Base-by-base conservation (phyloP, 2,888 invertebrate genomes). In the Troilus luridus region DNA sequence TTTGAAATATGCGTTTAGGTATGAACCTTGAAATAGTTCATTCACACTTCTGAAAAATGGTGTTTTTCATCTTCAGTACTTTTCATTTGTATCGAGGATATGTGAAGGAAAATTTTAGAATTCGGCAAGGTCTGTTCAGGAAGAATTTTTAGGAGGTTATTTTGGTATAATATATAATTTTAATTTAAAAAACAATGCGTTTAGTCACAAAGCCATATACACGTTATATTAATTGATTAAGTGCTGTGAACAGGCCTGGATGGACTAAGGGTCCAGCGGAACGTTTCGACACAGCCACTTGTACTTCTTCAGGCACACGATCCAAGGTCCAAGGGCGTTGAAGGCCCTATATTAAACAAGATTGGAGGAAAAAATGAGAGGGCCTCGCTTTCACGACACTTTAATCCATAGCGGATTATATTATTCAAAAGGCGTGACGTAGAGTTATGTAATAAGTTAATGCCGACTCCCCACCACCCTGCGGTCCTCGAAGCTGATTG, bases 321-420 rank as follows among this genome's bases (percentile, higher is more conserved):
- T 90, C 72, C 41, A 8, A 1, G 72, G 90, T 77, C 56, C 90
- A 90, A 77, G 90, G 90, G 90, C 90, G 56, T 27, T 24, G 10
- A n/a, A n/a, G 56, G 58, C 72, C 77, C 41, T 88, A 90, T 90
- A 90, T 54, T 54, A 90, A 90, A 60, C 88, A 58, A 85, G 85
- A 85, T 85, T 58, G 85, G n/a, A 58, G 56, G 56, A 81, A 54
- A 60, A 85, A 62, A 27, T 41, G 64, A 88, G 81, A 88, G 56
- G 88, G 88, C 81, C 85, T 88, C 90, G 85, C 90, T 60, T 90
- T 90, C 90, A 90, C 85, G 90, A 90, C 60, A 90, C 90, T 85
- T 90, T 90, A 90, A 90, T 90, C 90, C 90, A 90, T 90, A 90
- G 64, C 90, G 90, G 90, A 90, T 90, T 90, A 90, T 90, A 90